phyloP scores from a whole-genome alignment of 2,888 invertebrate genomes.

The Hyles lineata region DNA sequence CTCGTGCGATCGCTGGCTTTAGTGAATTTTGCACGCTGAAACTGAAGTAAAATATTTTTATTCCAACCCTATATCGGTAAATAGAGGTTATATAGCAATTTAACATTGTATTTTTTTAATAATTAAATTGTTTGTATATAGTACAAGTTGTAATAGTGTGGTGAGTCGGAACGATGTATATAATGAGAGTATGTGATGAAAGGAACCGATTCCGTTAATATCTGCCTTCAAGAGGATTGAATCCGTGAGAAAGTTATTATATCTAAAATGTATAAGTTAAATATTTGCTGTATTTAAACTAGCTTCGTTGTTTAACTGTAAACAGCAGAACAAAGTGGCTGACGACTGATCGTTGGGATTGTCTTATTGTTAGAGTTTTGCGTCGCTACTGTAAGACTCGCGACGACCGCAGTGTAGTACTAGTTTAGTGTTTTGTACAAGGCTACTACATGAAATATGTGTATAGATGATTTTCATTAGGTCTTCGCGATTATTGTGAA shows the following conservation, averaged over 20 bases:
- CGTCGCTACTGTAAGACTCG: constrained; percentile 52
- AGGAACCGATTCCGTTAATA: constrained; percentile 56
- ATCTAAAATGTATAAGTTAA: constrained; percentile 68
- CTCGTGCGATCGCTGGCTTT: constrained; percentile 73
- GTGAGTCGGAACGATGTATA: constrained; percentile 76
- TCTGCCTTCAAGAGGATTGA: constrained; percentile 55
- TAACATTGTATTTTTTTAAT: constrained; percentile 81
- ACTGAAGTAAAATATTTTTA: constrained; percentile 70
- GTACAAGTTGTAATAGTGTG: constrained; percentile 82
- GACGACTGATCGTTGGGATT: constrained; percentile 46
- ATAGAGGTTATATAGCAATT: constrained; percentile 79
- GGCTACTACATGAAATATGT: constrained; percentile 69
- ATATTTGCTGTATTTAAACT: constrained; percentile 78
- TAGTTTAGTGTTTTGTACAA: constrained; percentile 79
- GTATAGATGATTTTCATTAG: constrained; percentile 76
- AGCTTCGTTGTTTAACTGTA: constrained; percentile 69
- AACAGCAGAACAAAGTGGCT: constrained; percentile 74
- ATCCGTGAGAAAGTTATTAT: constrained; percentile 57
- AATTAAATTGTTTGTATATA: constrained; percentile 82
- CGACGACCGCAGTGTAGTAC: constrained; percentile 59
- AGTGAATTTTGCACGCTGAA: constrained; percentile 80
- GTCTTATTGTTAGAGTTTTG: constrained; percentile 38
- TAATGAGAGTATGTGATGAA: constrained; percentile 71
- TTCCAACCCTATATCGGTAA: constrained; percentile 79
- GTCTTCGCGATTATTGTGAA: constrained; percentile 81